Base-by-base conservation (phyloP, 2,797 vertebrate species). In the Nannoperca australis region DNA sequence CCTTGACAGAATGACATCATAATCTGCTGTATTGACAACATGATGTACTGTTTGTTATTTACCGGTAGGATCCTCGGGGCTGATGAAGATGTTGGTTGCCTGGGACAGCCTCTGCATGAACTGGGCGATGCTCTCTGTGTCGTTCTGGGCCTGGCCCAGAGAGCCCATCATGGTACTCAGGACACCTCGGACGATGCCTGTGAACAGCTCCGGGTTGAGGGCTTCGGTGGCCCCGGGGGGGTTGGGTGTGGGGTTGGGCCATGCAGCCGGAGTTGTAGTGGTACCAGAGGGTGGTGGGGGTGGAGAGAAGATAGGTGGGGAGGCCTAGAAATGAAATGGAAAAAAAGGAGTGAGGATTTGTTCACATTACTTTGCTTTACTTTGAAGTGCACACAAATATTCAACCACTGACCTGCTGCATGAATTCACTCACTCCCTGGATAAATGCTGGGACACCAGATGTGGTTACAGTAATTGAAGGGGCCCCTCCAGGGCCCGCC, bases 61-160 rank as follows among this genome's bases (percentile, higher is more conserved):
- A 97, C 97, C 97, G 0, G 95, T 94, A 5, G 96, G 96, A n/a
- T 97, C 97, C 30, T 97, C 97, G 0, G 96, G 92, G 53, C 96
- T 96, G 70, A 97, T 96, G 84, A 97, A 97, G 81, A 98, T 95
- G 93, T 97, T 97, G 92, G 93, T 97, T 27, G 96, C 95, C 68
- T 97, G 96, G 2, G 97, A 98, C 59, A 98, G 95, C 70, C 97
- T 94, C 70, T 98, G 97, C 93, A 98, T 97, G 85, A 98, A 98
- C 82, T 96, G 96, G 1, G 97, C 96, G 0, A 98, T 98, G 87
- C 97, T 98, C 84, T 98, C 97, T 0, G 96, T 97, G 90, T 96
- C 96, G 32, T 95, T 96, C 80, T 97, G 96, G 15, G 95, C 94
- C 20, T 95, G 94, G 17, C 96, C 96, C 75, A 98, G 86, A 1